Evolutionary conservation across 2,113 vertebrate species (phyloP).

Genomic region (Psammodynastes pulverulentus): DNA sequence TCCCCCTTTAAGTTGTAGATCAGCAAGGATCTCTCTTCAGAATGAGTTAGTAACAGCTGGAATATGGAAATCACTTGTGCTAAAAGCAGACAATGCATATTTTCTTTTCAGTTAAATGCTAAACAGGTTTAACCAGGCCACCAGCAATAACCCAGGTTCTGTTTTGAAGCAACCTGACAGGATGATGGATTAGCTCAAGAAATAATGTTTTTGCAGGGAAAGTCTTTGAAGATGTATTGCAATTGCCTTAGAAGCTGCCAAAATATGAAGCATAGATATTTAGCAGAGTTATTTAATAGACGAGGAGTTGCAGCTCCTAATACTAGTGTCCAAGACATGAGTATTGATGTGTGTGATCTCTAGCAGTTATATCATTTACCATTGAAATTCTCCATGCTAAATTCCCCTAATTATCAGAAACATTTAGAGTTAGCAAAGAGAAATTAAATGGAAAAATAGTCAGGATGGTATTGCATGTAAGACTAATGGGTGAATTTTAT

Average conservation of each 20-base stretch:
- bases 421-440: not conserved
- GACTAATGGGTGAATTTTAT: not conserved
- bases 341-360: not conserved
- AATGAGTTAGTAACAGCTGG: not conserved
- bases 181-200: not conserved
- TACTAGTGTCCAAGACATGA: not conserved
- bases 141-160: not conserved
- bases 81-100: not conserved
- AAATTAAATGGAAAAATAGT: not conserved
- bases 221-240: not conserved
- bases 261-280: not conserved
- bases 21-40: not conserved
- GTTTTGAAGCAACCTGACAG: not conserved
- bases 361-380: not conserved
- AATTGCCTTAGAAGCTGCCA: not conserved
- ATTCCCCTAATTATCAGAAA: not conserved
- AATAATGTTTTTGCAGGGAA: not conserved
- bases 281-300: not conserved
- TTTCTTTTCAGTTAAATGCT: not conserved
- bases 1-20: not conserved
- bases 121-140: not conserved
- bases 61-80: not conserved
- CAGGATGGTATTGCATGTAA: not conserved
- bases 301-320: not conserved
- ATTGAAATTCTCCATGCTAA: not conserved